Percentiles rank a stretch among this genome's conserved stretches.
These are phyloP conservation scores for Sphinx pinastri DNA, from an alignment of 2,888 invertebrate genomes.

Conservation along the genomic window DNA sequence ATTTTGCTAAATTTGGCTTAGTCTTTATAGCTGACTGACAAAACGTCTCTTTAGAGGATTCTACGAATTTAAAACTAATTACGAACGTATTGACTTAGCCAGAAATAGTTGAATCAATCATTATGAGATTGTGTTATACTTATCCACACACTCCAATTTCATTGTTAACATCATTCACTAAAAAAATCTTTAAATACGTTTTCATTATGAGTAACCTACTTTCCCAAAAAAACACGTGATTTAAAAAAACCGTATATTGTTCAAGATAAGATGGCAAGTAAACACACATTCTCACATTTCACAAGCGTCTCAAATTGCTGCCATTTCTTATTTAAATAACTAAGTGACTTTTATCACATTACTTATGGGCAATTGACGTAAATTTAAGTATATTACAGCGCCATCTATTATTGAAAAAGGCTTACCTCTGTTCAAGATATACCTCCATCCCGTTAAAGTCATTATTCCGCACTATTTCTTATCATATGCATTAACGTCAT, in stretches of 20 bases:
- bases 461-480: conserved; percentile 42
- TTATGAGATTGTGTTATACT: no score
- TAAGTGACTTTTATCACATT: not conserved
- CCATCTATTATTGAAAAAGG: conserved; percentile 17
- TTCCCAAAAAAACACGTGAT: not conserved
- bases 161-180: no score
- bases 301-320: not conserved
- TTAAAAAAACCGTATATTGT: not conserved
- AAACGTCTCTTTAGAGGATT: no score
- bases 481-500: not conserved
- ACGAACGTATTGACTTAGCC: no score
- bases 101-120: no score
- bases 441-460: conserved; percentile 71
- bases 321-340: not conserved
- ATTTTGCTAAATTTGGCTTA: no score
- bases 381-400: not conserved
- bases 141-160: no score
- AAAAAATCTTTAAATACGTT: not conserved
- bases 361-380: not conserved
- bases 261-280: not conserved
- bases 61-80: no score
- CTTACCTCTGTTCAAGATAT: conserved; percentile 68
- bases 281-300: not conserved
- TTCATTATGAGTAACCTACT: not conserved
- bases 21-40: no score